These are phyloP conservation scores for Cyphomyrus plagiostoma DNA, from an alignment of 2,113 vertebrate genomes.

Conservation along the genomic window DNA sequence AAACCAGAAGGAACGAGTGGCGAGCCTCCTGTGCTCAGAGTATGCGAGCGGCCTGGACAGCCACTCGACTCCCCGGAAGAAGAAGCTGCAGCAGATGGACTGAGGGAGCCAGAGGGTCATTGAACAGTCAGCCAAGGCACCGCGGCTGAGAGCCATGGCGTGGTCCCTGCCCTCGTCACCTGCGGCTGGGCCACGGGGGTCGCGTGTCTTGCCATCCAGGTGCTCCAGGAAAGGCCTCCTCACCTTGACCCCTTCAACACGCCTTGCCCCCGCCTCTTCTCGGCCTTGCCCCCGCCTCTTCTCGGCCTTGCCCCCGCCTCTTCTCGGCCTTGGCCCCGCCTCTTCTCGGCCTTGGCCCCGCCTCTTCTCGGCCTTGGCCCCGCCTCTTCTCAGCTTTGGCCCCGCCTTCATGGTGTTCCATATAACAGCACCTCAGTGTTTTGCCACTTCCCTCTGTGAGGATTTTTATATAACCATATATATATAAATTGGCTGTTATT, in stretches of 20 bases:
- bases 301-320: no score
- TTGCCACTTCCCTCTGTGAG: background rate
- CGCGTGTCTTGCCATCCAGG: background rate
- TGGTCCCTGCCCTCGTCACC: background rate
- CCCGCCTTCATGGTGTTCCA: background rate
- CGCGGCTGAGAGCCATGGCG: background rate
- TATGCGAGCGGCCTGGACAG: conserved; percentile 68
- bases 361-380: no score
- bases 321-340: no score
- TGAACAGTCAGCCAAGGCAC: background rate
- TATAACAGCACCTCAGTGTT: background rate
- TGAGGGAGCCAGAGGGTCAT: conserved; percentile 16
- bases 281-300: no score
- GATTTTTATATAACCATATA: background rate
- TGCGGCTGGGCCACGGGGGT: background rate
- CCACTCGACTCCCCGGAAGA: conserved; percentile 35
- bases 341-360: no score
- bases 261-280: no score
- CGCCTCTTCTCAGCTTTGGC: no score
- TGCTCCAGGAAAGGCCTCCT: background rate
- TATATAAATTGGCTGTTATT: background rate
- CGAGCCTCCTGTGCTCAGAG: conserved; percentile 64
- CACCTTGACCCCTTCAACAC: background rate
- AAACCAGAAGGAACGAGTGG: conserved; percentile 45
- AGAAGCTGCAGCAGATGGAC: conserved; percentile 26